Evolutionary conservation across 1,140 invertebrate species (phyloP), one percentile per base, ranked within the genome.

Genomic region (Oedothorax gibbosus): DNA sequence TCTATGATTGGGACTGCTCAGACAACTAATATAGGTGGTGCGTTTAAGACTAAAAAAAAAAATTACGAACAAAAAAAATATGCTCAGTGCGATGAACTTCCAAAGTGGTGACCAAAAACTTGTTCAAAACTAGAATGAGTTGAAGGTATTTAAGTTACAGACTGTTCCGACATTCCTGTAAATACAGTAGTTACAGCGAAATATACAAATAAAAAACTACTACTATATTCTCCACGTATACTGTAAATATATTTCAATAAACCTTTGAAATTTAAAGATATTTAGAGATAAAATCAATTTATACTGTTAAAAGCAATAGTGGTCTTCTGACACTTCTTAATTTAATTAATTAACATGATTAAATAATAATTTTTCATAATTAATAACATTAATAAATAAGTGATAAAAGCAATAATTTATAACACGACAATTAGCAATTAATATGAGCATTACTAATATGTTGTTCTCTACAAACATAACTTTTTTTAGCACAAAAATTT

Each of bases 91-190:
- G 35, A 35, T 35, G 35, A 71, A 53, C 49, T 71, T 54, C 54
- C 50, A 71, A 71, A n/a, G 69, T 71, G 50, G 54, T 71, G 64
- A 66, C 50, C 69, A 15, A 53, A 71, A 60, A 60, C 12, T n/a
- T 60, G 12, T 60, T 21, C 20, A 35, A 71, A 53, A 53, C 50
- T 20, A 71, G 54, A 53, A 71, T 71, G 54, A 35, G n/a, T 51
- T 18, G 69, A 54, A 14, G 12, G 62, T 66, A 64, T 66, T 79
- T 79, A 53, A 68, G 77, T 79, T 79, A 79, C 77, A 79, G 77
- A 49, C 15, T 35, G 35, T 35, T 35, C 35, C 5, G 5, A 35
- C 35, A 35, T 65, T 20, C 60, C 21, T 77, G 75, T 77, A 79
- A 21, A 79, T 79, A 35, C 35, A 66, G 77, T 79, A 79, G 77